Conservation (phyloP, 2,797 vertebrate genomes). For the Vipera latastei region DNA sequence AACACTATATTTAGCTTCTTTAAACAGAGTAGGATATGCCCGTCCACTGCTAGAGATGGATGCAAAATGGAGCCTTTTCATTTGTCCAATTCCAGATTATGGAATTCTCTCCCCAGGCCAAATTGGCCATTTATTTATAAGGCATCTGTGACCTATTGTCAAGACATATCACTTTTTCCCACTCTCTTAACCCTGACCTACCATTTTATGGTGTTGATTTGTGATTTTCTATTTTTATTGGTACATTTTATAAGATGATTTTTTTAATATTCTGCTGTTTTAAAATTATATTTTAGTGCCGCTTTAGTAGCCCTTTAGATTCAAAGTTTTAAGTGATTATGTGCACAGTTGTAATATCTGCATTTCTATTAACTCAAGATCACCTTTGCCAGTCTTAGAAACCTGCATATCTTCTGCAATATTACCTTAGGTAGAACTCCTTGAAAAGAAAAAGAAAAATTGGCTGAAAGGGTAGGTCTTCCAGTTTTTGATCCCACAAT, state of each 20-base stretch:
- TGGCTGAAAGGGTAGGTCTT: neutral
- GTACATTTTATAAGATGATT: neutral
- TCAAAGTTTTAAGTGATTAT: neutral
- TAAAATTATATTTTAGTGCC: neutral
- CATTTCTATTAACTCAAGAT: neutral
- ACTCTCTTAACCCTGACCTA: no score
- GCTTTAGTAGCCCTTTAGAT: no score
- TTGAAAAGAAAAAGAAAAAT: neutral
- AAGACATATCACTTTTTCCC: neutral
- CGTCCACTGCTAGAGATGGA: neutral
- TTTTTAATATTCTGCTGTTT: neutral
- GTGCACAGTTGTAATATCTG: neutral
- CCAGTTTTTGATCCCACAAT: neutral
- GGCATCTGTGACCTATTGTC: neutral
- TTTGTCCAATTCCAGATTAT: neutral
- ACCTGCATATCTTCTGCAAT: neutral
- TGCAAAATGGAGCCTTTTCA: neutral
- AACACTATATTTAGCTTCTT: neutral
- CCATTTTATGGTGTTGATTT: neutral
- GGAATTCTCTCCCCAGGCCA: neutral
- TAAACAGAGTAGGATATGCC: neutral
- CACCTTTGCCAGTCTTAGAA: neutral
- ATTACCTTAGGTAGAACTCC: neutral
- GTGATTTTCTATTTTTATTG: neutral
- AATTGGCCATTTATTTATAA: neutral